Percentiles rank a stretch among this genome's conserved stretches.
These are phyloP conservation scores for Hydra vulgaris DNA, from an alignment of 30 jellyfish, hydroid and myxozoan genomes.

Conservation along the genomic window DNA sequence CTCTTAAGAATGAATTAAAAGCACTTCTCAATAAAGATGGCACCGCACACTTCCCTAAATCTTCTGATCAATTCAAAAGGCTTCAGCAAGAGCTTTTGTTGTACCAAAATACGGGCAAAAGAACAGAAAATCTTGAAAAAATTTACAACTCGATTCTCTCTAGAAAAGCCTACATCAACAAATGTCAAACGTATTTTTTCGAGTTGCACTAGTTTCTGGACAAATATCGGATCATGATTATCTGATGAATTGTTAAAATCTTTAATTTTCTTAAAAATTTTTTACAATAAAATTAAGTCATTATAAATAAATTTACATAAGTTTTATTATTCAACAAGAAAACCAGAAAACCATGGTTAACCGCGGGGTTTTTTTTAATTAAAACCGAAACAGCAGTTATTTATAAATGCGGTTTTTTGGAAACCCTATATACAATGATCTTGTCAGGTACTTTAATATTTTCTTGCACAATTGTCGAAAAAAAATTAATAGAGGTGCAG, in stretches of 20 bases:
- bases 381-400: background rate
- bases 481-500: no score
- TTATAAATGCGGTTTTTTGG: background rate
- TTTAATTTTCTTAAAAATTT: background rate
- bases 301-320: no score
- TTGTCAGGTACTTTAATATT: no score
- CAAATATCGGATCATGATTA: background rate
- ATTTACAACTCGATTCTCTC: background rate
- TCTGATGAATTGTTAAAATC: background rate
- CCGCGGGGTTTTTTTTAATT: background rate
- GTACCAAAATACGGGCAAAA: background rate
- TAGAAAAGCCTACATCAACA: background rate
- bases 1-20: background rate
- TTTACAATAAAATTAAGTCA: background rate
- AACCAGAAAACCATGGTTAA: background rate
- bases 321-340: background rate
- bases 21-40: background rate
- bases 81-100: background rate
- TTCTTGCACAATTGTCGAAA: no score
- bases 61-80: background rate
- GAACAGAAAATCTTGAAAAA: background rate
- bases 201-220: background rate
- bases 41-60: background rate
- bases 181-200: background rate
- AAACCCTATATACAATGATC: no score